These are phyloP conservation scores for Andrena chrysosceles DNA, from an alignment of 2,888 invertebrate species.

Conservation along the genomic window DNA sequence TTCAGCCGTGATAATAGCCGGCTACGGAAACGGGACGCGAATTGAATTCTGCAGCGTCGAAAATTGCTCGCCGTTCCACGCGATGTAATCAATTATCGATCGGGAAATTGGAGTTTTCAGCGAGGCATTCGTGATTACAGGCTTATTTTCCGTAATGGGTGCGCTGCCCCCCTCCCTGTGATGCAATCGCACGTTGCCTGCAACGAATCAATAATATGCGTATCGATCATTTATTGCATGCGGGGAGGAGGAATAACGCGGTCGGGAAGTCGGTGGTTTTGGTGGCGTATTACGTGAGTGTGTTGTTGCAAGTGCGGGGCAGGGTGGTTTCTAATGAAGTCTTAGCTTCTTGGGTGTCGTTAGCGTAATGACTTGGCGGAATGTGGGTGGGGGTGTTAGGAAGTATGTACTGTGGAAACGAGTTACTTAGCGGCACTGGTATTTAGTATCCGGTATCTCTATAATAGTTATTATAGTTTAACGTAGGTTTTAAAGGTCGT, in stretches of 20 bases:
- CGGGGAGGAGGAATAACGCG: slow-evolving; percentile 7
- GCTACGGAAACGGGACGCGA: background rate
- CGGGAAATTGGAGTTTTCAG: slow-evolving; percentile 70
- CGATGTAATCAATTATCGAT: slow-evolving; percentile 70
- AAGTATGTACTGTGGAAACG: too few relatives aligned
- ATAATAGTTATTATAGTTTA: too few relatives aligned
- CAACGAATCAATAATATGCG: slow-evolving; percentile 66
- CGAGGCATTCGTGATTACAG: slow-evolving; percentile 54
- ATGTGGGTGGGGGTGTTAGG: too few relatives aligned
- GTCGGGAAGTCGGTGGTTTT: background rate
- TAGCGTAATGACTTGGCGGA: too few relatives aligned
- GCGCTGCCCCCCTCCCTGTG: background rate
- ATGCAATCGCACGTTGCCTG: slow-evolving; percentile 20
- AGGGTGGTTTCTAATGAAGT: too few relatives aligned
- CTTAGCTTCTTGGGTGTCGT: too few relatives aligned
- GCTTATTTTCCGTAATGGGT: slow-evolving; percentile 23
- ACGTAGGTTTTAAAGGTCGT: too few relatives aligned
- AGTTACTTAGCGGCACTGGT: too few relatives aligned
- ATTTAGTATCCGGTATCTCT: too few relatives aligned
- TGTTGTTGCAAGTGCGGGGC: too few relatives aligned
- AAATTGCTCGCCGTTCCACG: slow-evolving; percentile 7
- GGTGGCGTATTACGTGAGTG: too few relatives aligned
- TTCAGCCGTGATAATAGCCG: slow-evolving; percentile 49
- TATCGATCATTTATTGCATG: slow-evolving; percentile 68
- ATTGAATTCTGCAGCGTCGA: slow-evolving; percentile 20